Evolutionary conservation across 1,140 invertebrate species (phyloP), one percentile per base, ranked within the genome.

Genomic region (Drosophila funebris): DNA sequence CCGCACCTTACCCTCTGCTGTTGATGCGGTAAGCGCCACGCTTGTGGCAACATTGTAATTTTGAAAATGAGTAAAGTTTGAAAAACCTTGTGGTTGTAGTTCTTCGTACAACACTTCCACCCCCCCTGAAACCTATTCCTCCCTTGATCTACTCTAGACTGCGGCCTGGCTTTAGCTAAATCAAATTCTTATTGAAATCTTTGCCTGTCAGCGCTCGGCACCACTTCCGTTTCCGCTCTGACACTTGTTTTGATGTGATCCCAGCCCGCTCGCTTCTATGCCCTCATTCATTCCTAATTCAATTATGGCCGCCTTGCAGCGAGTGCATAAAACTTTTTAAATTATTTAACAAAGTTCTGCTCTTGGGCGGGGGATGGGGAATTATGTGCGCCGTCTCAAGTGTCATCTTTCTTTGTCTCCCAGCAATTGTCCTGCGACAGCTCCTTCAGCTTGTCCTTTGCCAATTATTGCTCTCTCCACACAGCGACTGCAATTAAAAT

Each of bases 1-100:
- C 18, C 50, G 7, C 33, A 11, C 11, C 18, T 8, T 29, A 4
- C n/a, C 20, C 31, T 31, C 22, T 56, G 27, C 56, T 69, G 62
- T 36, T 80, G 71, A 48, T 88, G 84, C 57, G 82, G 82, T 87
- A 64, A 78, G 60, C 67, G 80, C 67, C 81, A 71, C 77, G 85
- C 85, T 85, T 81, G 78, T 76, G 87, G 87, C 73, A 84, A 90
- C 87, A 90, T 90, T 90, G 87, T 90, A 90, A 90, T 90, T 90
- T 90, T 90, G 84, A 90, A 90, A 90, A 90, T 90, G 84, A 90
- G 90, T 89, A 90, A 90, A 90, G 90, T 90, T 90, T 90, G 70
- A 74, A 88, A 88, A 88, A 78, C 75, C 83, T 73, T 88, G 83
- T 78, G 83, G 83, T 44, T 41, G 37, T 33, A 36, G 54, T 24